Evolutionary conservation across 2,113 vertebrate genomes (phyloP).

Genomic region (Spea bombifrons): DNA sequence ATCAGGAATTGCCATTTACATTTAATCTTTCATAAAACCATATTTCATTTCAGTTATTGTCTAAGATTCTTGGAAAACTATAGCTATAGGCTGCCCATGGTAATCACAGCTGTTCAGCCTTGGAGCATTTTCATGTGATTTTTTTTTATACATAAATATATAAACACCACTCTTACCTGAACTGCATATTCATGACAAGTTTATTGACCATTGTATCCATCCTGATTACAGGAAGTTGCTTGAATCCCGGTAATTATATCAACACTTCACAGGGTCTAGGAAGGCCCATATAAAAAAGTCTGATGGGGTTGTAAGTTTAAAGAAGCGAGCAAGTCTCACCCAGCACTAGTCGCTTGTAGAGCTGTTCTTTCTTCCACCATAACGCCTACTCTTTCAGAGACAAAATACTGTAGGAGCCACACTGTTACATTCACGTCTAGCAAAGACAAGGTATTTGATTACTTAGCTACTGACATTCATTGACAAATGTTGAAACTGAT

Average conservation of each 20-base stretch:
- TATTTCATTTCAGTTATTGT: no score
- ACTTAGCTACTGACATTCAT: slow-evolving; percentile 23
- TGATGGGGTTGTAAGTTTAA: neutral
- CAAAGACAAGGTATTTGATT: slow-evolving; percentile 9
- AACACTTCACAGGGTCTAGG: neutral
- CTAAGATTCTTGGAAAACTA: no score
- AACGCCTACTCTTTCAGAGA: neutral
- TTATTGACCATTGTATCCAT: slow-evolving; percentile 25
- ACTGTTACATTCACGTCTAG: neutral
- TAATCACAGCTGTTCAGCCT: no score
- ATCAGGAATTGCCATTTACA: no score
- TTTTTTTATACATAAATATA: no score
- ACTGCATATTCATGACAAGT: slow-evolving; percentile 2
- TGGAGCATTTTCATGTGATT: no score
- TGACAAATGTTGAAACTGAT: slow-evolving; percentile 27
- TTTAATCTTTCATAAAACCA: no score
- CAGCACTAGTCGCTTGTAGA: neutral
- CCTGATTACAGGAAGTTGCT: neutral
- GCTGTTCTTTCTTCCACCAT: neutral
- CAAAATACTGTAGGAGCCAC: neutral
- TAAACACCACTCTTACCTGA: slow-evolving; percentile 6
- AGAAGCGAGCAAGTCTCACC: neutral
- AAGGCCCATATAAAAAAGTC: neutral
- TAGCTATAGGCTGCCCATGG: no score
- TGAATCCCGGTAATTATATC: neutral